These are phyloP conservation scores for Menura novaehollandiae DNA, from an alignment of 2,113 vertebrate species.

Conservation along the genomic window DNA sequence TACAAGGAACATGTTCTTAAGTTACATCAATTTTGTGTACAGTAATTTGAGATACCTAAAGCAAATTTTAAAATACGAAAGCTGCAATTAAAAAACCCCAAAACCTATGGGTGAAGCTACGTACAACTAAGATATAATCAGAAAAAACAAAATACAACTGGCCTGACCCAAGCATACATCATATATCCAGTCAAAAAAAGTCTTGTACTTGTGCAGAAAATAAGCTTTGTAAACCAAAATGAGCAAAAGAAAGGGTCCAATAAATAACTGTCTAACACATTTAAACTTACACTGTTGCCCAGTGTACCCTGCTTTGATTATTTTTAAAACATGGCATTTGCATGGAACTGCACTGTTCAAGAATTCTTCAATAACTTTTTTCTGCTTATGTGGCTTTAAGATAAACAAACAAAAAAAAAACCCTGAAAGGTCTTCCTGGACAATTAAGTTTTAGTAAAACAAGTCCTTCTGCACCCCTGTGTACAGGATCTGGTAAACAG, in stretches of 20 bases:
- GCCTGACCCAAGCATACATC: conserved; percentile 54
- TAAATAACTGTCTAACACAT: conserved; percentile 16
- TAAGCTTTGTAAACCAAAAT: conserved; percentile 44
- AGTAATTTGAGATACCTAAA: conserved; percentile 56
- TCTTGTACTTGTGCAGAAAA: conserved; percentile 44
- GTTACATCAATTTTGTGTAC: conserved; percentile 53
- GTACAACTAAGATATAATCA: conserved; percentile 25
- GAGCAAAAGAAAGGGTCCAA: conserved; percentile 14
- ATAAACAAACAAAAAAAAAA: background rate
- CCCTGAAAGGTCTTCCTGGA: conserved; percentile 20
- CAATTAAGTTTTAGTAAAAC: conserved; percentile 5
- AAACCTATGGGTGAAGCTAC: conserved; percentile 24
- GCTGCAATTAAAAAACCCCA: background rate
- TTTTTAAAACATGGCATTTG: background rate
- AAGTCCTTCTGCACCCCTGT: conserved; percentile 26
- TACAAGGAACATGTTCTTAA: conserved; percentile 66
- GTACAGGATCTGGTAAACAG: conserved; percentile 57
- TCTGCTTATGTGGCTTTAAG: background rate
- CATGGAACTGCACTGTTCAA: conserved; percentile 15
- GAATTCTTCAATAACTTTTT: background rate
- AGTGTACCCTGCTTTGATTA: conserved; percentile 10
- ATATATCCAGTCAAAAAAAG: conserved; percentile 24
- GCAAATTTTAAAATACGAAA: conserved; percentile 41
- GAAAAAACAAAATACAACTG: conserved; percentile 7
- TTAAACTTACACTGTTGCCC: conserved; percentile 11